phyloP scores from a whole-genome alignment of 1,140 invertebrate species.

The Brachionus sp. region DNA sequence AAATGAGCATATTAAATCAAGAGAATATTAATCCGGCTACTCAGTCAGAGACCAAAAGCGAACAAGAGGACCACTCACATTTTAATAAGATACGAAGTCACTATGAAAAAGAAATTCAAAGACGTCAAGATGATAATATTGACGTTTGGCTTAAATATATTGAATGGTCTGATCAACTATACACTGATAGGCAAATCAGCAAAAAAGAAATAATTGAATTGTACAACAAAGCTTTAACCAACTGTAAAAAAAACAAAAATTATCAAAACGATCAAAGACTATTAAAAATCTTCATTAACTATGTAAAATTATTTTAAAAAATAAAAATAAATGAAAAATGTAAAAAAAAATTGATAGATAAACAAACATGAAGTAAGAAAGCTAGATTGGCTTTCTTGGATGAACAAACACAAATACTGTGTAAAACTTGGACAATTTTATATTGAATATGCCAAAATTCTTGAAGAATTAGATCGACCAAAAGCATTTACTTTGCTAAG shows the following conservation, averaged over 20 bases:
- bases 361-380: neutral
- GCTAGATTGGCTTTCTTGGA: neutral
- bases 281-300: neutral
- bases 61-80: neutral
- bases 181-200: neutral
- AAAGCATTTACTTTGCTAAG: neutral
- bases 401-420: slow-evolving; percentile 19
- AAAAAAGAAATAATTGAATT: slow-evolving; percentile 3
- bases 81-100: neutral
- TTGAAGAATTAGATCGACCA: neutral
- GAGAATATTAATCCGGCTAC: neutral
- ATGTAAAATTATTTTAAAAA: neutral
- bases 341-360: neutral
- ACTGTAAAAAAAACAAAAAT: slow-evolving; percentile 14
- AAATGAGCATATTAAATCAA: neutral
- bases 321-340: neutral
- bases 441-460: slow-evolving; percentile 13
- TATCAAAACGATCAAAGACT: slow-evolving; percentile 26
- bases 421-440: slow-evolving; percentile 15
- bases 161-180: slow-evolving; percentile 23
- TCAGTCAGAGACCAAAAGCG: neutral
- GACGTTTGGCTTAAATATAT: slow-evolving; percentile 15
- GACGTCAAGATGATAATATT: neutral
- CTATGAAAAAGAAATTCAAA: slow-evolving; percentile 21
- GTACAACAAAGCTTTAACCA: neutral